Conservation (phyloP, 2,888 invertebrate genomes). For the Aporophyla nigra region DNA sequence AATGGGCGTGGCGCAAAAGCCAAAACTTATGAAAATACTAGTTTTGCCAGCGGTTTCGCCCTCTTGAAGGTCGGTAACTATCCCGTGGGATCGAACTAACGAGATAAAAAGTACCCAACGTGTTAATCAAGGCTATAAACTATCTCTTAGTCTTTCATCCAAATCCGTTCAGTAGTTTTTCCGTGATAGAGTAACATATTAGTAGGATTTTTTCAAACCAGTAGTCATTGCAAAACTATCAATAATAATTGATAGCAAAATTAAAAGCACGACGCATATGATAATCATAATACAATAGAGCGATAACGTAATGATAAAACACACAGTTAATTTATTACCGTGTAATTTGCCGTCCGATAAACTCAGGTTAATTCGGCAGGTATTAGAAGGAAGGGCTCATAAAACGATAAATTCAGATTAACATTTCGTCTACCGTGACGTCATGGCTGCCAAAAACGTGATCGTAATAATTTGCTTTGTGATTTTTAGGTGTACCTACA, state of each 20-base stretch:
- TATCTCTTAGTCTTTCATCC: too few relatives aligned
- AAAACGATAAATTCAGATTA: conserved; percentile 57
- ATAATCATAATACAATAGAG: conserved; percentile 28
- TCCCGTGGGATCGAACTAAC: too few relatives aligned
- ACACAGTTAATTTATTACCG: conserved; percentile 47
- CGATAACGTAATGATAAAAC: conserved; percentile 36
- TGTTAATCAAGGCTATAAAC: too few relatives aligned
- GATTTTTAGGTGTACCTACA: neutral
- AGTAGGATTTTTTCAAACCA: neutral
- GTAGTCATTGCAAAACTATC: conserved; percentile 9
- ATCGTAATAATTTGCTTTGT: conserved; percentile 34
- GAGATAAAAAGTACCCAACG: too few relatives aligned
- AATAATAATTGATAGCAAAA: conserved; percentile 14
- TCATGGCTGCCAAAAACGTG: conserved; percentile 36
- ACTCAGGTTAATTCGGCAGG: conserved; percentile 51
- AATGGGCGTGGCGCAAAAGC: neutral
- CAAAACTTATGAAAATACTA: neutral
- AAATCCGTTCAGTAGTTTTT: too few relatives aligned
- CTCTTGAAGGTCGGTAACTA: too few relatives aligned
- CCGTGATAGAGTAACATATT: too few relatives aligned
- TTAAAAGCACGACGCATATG: conserved; percentile 23
- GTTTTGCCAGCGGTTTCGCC: too few relatives aligned
- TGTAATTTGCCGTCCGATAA: conserved; percentile 37
- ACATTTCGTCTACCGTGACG: conserved; percentile 47
- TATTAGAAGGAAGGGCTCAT: conserved; percentile 42